Evolutionary conservation across 2,797 vertebrate genomes (phyloP), one percentile per base, ranked within the genome.

Genomic region (Tapirus indicus): DNA sequence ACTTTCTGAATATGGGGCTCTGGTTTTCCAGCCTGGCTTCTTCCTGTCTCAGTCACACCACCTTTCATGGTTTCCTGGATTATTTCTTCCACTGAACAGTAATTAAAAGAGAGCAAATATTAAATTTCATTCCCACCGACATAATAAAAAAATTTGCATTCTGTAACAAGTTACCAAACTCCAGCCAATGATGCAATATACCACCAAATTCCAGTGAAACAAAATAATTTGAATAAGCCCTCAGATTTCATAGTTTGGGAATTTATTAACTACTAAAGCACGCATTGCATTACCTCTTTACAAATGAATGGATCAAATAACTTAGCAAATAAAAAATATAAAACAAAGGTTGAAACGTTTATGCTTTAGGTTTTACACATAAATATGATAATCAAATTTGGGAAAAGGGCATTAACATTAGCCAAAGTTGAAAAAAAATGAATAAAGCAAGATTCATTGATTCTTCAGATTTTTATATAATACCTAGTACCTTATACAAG

Each of bases 41-140:
- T 97, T 98, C 97, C 97, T 96, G 94, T 97, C 72, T 95, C 91
- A 68, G 87, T 95, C 84, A 93, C 21, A 75, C 62, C 47, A 91
- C 54, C 66, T 68, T 89, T 95, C 78, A 68, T 69, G 60, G 64
- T 93, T 97, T 97, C 93, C 97, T 97, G 75, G 69, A 35, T 84
- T 77, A 79, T 88, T 97, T 97, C 87, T 95, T 79, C 69, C 72
- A 79, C 21, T 74, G 79, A 92, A 20, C n/a, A 89, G 60, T 91
- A 88, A 96, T 94, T 94, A 91, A 94, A 95, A 97, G 25, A 78
- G 66, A 96, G 52, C 41, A 86, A 90, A 88, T 68, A 83, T 64
- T 74, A 88, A 72, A 86, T 49, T 92, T 95, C 72, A 95, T 95
- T 71, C 72, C 78, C 72, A 80, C 17, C 74, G 91, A 54, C 9